These are phyloP conservation scores for Hirtodrosophila duncani DNA, from an alignment of 2,888 invertebrate genomes.

Conservation along the genomic window DNA sequence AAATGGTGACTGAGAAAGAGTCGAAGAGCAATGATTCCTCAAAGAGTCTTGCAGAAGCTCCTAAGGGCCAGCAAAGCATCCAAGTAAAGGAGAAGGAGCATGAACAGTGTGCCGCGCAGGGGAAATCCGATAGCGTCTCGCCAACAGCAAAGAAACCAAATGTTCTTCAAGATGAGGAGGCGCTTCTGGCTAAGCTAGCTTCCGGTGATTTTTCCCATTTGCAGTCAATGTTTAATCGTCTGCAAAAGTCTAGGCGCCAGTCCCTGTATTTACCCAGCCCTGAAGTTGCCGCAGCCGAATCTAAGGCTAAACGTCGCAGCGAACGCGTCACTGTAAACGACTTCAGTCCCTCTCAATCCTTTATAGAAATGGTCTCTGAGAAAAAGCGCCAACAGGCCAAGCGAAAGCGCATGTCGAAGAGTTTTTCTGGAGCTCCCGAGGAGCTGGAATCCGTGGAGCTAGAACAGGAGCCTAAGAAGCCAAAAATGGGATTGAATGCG, in stretches of 20 bases:
- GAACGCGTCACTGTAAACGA: conserved; percentile 26
- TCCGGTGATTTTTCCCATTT: conserved; percentile 50
- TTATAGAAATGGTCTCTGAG: conserved; percentile 63
- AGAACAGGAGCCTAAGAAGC: conserved; percentile 25
- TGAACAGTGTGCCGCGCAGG: conserved; percentile 14
- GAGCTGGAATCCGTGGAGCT: conserved; percentile 3
- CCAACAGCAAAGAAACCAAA: conserved; percentile 4
- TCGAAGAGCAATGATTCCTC: no score
- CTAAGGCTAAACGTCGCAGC: conserved; percentile 47
- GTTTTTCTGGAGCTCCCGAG: conserved; percentile 55
- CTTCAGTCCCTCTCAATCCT: conserved; percentile 69
- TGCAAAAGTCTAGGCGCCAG: conserved; percentile 63
- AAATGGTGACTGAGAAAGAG: no score
- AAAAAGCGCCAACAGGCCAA: conserved; percentile 29
- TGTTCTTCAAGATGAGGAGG: conserved; percentile 34
- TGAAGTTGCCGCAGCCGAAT: conserved; percentile 18
- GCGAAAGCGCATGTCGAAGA: conserved; percentile 67
- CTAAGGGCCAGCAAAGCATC: neutral
- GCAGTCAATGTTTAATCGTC: conserved; percentile 57
- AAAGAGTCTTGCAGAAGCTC: no score
- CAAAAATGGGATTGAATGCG: no score
- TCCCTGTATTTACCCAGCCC: conserved; percentile 45
- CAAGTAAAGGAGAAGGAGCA: no score
- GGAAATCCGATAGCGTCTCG: no score
- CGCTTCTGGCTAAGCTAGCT: conserved; percentile 46